A percentile compares a stretch with the other conserved stretches of the same genome.
phyloP scores from a whole-genome alignment of 2,888 invertebrate genomes.

The Pterobdella sp. region DNA sequence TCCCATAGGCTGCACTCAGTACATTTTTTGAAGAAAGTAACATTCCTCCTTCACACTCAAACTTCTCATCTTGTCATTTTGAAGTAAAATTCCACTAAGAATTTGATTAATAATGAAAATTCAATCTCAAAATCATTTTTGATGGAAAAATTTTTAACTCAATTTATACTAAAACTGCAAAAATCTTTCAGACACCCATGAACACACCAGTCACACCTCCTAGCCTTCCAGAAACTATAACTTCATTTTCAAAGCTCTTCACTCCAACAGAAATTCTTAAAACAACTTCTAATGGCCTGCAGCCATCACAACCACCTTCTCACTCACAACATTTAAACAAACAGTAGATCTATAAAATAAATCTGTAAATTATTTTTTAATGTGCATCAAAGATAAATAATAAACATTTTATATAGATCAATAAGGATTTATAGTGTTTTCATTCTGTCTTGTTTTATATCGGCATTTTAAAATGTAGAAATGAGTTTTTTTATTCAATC shows the following conservation, averaged over 20 bases:
- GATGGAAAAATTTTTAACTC: neutral
- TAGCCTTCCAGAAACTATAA: slow-evolving; percentile 80
- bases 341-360: neutral
- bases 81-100: neutral
- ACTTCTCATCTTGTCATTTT: slow-evolving; percentile 21
- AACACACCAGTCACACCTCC: slow-evolving; percentile 90
- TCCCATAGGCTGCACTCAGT: slow-evolving; percentile 76
- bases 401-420: too few relatives aligned
- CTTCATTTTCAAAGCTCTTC: slow-evolving; percentile 73
- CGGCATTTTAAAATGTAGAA: too few relatives aligned
- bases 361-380: too few relatives aligned
- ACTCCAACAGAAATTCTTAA: slow-evolving; percentile 21
- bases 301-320: slow-evolving; percentile 1
- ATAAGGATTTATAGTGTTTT: too few relatives aligned
- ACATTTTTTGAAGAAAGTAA: slow-evolving; percentile 79
- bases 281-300: slow-evolving; percentile 1
- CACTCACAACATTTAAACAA: slow-evolving; percentile 4
- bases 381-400: too few relatives aligned
- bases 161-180: neutral
- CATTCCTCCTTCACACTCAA: slow-evolving; percentile 18
- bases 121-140: neutral
- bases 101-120: neutral
- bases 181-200: slow-evolving; percentile 67
- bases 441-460: too few relatives aligned
- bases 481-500: too few relatives aligned